Evolutionary conservation across 2,888 invertebrate species (phyloP), one percentile per base, ranked within the genome.

Genomic region (Eucera pruinosa): DNA sequence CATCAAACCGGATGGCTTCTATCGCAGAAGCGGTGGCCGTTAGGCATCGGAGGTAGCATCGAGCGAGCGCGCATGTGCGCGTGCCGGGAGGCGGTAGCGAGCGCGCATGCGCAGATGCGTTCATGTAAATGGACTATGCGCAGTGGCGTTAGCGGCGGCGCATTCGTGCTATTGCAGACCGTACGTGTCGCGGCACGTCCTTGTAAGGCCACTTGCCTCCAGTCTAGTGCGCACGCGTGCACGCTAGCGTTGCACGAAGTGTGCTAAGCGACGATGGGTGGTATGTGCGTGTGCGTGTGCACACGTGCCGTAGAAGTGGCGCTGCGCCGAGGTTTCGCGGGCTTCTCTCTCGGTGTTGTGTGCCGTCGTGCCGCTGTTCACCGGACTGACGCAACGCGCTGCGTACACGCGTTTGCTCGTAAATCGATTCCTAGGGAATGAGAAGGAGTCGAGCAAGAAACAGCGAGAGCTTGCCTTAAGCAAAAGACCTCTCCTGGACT

Each of bases 131-230:
- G 47, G 62, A 54, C 62, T 74, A 69, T 75, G 81, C 60, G 74
- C 76, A 66, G 70, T 58, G 71, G 77, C 82, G 76, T 62, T 67
- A 57, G 81, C 70, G 41, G 78, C 54, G 60, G 75, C 62, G 62
- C 66, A 43, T 72, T 75, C 70, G 66, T 73, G 68, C 76, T 78
- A 68, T 80, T 61, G 80, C 82, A 50, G 70, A 74, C 70, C 83
- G 83, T 65, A 54, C 75, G 75, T 85, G 87, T 87, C 87, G 87
- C 82, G 79, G 68, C 85, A 89, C 91, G 91, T 89, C 91, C 91
- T 91, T 91, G 91, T 91, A 92, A 92, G 91, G 91, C 91, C 91
- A 91, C 91, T 91, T 89, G 91, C 89, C 88, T 89, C 72, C 82
- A 79, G 80, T 81, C 80, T 81, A 81, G 75, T 79, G 71, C 78